These are phyloP conservation scores for Salarias fasciatus DNA, from an alignment of 2,797 vertebrate species.

Conservation along the genomic window DNA sequence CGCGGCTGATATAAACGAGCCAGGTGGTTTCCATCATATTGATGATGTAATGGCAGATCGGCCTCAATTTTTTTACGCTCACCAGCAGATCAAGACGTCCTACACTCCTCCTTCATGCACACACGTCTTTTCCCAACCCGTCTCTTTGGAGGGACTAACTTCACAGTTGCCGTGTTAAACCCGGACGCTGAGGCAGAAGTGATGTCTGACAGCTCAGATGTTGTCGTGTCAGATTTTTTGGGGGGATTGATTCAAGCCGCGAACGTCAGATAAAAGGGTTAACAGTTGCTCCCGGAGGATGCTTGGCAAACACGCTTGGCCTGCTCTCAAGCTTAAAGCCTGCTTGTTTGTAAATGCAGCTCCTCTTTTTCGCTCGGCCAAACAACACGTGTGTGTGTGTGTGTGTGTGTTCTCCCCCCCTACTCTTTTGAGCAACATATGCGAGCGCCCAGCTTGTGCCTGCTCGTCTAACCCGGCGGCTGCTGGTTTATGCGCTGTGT, in stretches of 20 bases:
- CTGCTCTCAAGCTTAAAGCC: slow-evolving; percentile 70
- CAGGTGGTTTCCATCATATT: slow-evolving; percentile 76
- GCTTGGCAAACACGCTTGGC: slow-evolving; percentile 73
- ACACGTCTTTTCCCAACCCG: slow-evolving; percentile 14
- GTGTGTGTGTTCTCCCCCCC: slow-evolving; percentile 23
- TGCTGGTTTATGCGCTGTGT: slow-evolving; percentile 48
- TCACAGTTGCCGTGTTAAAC: slow-evolving; percentile 30
- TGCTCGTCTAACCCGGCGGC: slow-evolving; percentile 43
- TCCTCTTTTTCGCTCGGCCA: slow-evolving; percentile 62
- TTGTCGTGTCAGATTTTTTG: slow-evolving; percentile 54
- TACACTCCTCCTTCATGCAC: not conserved
- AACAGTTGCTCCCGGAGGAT: slow-evolving; percentile 59
- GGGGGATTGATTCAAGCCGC: slow-evolving; percentile 51
- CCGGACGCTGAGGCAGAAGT: slow-evolving; percentile 36
- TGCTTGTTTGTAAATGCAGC: slow-evolving; percentile 69
- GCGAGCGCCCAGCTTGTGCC: slow-evolving; percentile 21
- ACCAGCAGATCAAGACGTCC: slow-evolving; percentile 35
- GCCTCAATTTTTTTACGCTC: slow-evolving; percentile 34
- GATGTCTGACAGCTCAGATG: slow-evolving; percentile 49
- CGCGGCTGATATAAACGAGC: slow-evolving; percentile 75
- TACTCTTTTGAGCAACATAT: slow-evolving; percentile 43
- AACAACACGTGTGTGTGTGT: slow-evolving; percentile 42
- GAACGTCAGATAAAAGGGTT: slow-evolving; percentile 65
- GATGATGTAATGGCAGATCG: slow-evolving; percentile 78
- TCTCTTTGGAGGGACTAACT: slow-evolving; percentile 34